Percentiles rank a stretch among this genome's conserved stretches.
These are phyloP conservation scores for Picathartes gymnocephalus DNA, from an alignment of 2,113 vertebrate genomes.

Conservation along the genomic window DNA sequence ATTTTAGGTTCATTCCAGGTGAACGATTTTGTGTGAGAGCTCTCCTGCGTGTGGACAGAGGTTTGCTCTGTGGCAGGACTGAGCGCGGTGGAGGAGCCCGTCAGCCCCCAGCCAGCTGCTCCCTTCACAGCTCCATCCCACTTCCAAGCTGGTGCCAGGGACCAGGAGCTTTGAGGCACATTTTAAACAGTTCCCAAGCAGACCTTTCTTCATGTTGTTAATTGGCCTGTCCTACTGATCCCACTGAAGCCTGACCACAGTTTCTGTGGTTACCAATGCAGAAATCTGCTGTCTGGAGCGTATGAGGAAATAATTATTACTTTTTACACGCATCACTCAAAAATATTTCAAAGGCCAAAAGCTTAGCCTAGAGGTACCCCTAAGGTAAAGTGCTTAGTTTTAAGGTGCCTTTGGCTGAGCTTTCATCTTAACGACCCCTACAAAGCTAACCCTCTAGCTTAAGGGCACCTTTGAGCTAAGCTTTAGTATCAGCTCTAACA, in stretches of 20 bases:
- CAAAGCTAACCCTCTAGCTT: neutral
- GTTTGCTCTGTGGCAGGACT: neutral
- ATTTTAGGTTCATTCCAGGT: neutral
- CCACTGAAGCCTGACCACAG: neutral
- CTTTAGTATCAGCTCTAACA: neutral
- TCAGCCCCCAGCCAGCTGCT: neutral
- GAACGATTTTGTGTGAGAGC: neutral
- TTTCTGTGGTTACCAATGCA: neutral
- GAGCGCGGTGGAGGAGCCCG: rapidly evolving
- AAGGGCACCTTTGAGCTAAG: neutral
- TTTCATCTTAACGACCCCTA: neutral
- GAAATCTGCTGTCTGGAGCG: neutral
- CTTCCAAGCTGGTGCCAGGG: rapidly evolving
- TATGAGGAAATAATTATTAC: neutral
- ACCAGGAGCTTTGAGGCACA: neutral
- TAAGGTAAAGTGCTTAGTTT: neutral
- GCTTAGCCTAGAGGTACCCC: neutral
- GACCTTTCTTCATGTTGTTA: neutral
- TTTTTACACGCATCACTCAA: neutral
- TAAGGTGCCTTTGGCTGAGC: neutral
- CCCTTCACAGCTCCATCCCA: neutral
- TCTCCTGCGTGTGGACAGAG: neutral
- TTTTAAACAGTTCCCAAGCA: neutral
- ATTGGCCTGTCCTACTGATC: neutral
- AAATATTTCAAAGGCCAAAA: neutral